A percentile compares a stretch with the other conserved stretches of the same genome.
Conservation (phyloP, 2,888 invertebrate species). For the Lamellibrachia satsuma region DNA sequence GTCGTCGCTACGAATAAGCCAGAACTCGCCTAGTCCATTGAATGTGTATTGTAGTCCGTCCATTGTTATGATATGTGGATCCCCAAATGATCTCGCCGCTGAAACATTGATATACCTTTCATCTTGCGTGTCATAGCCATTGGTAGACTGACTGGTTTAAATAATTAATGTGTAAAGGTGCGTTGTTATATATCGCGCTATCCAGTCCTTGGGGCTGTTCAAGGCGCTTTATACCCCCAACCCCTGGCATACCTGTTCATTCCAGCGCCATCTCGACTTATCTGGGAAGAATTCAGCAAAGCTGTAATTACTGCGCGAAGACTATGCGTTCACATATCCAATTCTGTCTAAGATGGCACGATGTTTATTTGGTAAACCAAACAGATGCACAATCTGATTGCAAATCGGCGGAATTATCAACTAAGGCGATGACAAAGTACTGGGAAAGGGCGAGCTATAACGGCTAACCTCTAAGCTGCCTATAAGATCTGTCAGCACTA, state of each 20-base stretch:
- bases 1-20: background rate
- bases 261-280: no score
- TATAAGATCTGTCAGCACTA: background rate
- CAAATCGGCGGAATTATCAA: background rate
- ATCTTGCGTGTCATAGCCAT: background rate
- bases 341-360: no score
- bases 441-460: background rate
- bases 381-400: background rate
- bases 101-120: background rate
- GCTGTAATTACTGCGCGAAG: no score
- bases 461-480: background rate
- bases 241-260: no score
- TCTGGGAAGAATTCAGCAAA: no score
- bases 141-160: background rate
- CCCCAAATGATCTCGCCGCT: background rate
- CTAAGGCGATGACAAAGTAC: background rate
- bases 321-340: no score
- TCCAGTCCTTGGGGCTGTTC: no score
- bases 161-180: background rate
- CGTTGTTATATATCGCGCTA: no score
- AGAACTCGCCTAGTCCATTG: constrained; percentile 2
- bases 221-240: no score
- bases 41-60: background rate
- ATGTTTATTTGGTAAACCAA: no score
- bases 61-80: background rate